phyloP scores from a whole-genome alignment of 2,888 invertebrate genomes.

The Pycnomerus fuliginosus region DNA sequence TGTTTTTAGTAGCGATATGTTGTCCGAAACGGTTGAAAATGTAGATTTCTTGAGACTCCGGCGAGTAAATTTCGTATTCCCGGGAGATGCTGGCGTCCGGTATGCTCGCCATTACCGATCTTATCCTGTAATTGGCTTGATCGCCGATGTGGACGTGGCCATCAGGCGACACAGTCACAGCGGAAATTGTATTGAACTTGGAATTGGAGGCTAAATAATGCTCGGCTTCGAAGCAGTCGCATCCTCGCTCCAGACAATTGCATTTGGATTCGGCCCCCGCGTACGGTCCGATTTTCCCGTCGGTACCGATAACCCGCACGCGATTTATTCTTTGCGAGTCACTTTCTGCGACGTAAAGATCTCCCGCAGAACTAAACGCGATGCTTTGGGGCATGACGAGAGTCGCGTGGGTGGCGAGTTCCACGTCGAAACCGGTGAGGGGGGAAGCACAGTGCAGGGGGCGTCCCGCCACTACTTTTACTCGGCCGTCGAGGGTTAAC shows the following conservation, averaged over 20 bases:
- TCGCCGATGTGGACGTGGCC: constrained; percentile 95
- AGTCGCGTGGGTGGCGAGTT: constrained; percentile 87
- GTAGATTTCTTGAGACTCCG: constrained; percentile 93
- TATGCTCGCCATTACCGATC: constrained; percentile 86
- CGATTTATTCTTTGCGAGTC: constrained; percentile 94
- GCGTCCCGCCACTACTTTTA: constrained; percentile 90
- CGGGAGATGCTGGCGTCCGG: constrained; percentile 80
- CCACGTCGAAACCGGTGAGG: constrained; percentile 75
- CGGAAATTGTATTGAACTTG: constrained; percentile 91
- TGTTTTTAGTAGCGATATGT: constrained; percentile 90
- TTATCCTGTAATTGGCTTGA: constrained; percentile 85
- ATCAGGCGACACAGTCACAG: constrained; percentile 90
- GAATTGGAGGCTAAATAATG: constrained; percentile 90
- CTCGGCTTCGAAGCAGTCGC: constrained; percentile 90
- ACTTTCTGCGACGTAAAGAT: constrained; percentile 92
- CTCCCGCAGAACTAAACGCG: constrained; percentile 88
- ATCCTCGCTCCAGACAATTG: constrained; percentile 87
- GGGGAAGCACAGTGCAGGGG: constrained; percentile 91
- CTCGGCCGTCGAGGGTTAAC: constrained; percentile 85
- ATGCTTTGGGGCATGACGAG: constrained; percentile 93
- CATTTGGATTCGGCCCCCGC: constrained; percentile 94
- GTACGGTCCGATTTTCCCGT: constrained; percentile 90
- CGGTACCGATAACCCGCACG: constrained; percentile 86
- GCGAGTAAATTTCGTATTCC: constrained; percentile 92
- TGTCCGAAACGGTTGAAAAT: constrained; percentile 94